Evolutionary conservation across 1,140 invertebrate genomes (phyloP).

Genomic region (Drosophila mauritiana): DNA sequence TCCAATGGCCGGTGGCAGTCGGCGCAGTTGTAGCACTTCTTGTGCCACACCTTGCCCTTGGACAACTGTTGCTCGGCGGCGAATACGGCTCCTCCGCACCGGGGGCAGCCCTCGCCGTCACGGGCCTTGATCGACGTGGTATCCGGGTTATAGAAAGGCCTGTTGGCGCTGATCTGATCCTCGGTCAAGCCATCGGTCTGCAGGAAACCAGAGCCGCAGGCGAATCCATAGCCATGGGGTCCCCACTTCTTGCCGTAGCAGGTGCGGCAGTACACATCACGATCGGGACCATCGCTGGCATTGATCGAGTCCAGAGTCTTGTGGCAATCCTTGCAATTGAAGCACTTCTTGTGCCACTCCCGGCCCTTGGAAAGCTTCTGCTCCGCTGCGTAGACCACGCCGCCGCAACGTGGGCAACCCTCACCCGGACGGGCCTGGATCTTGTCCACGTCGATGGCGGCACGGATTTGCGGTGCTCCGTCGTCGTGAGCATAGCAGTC

Average conservation of each 20-base stretch:
- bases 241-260: slow-evolving; percentile 94
- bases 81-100: slow-evolving; percentile 96
- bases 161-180: slow-evolving; percentile 90
- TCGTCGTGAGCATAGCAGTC: slow-evolving; percentile 85
- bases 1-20: slow-evolving; percentile 97
- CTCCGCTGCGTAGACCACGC: slow-evolving; percentile 95
- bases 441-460: slow-evolving; percentile 90
- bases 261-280: slow-evolving; percentile 91
- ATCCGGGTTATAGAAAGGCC: slow-evolving; percentile 93
- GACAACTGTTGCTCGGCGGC: slow-evolving; percentile 97
- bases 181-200: slow-evolving; percentile 94
- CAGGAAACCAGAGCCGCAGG: slow-evolving; percentile 96
- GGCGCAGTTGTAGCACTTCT: slow-evolving; percentile 96
- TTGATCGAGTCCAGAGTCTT: slow-evolving; percentile 97
- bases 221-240: slow-evolving; percentile 97
- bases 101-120: slow-evolving; percentile 94
- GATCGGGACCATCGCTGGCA: slow-evolving; percentile 95
- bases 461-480: slow-evolving; percentile 82
- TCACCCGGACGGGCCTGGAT: slow-evolving; percentile 93
- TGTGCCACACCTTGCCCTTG: slow-evolving; percentile 97
- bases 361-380: slow-evolving; percentile 94
- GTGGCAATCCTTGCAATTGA: slow-evolving; percentile 97
- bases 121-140: slow-evolving; percentile 95
- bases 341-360: slow-evolving; percentile 99
- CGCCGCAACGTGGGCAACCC: slow-evolving; percentile 95